phyloP scores from a whole-genome alignment of 2,113 vertebrate genomes.

The Dicerorhinus sumatrensis region DNA sequence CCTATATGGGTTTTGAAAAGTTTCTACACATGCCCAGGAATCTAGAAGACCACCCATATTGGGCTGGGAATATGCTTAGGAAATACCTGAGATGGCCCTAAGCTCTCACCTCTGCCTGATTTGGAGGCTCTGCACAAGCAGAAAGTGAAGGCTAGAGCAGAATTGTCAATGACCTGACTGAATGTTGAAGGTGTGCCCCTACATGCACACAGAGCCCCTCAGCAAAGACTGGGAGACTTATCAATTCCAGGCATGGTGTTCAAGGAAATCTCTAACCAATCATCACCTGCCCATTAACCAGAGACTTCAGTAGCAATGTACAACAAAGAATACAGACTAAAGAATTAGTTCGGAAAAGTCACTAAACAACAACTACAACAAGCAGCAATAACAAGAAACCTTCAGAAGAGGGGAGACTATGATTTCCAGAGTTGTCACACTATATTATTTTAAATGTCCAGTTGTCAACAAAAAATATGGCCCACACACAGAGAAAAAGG shows the following conservation, averaged over 20 bases:
- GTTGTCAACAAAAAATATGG: not conserved
- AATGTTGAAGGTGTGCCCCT: too few species aligned
- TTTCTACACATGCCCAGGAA: not conserved
- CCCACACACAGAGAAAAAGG: too few species aligned
- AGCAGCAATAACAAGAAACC: not conserved
- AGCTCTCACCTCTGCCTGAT: not conserved
- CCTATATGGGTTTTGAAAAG: not conserved
- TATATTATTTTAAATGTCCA: not conserved
- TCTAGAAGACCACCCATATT: not conserved
- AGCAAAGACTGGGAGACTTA: not conserved
- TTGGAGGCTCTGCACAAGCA: not conserved
- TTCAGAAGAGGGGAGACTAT: not conserved
- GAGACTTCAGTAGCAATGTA: not conserved
- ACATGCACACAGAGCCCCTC: not conserved
- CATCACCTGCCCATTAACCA: not conserved
- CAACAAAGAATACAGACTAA: not conserved
- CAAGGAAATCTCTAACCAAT: not conserved
- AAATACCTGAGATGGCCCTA: not conserved
- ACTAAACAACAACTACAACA: not conserved
- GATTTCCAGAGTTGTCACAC: not conserved
- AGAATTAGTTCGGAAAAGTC: not conserved
- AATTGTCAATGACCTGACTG: too few species aligned
- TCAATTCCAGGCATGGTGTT: fast-evolving
- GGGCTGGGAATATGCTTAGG: not conserved
- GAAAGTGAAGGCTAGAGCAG: not conserved